Base-by-base conservation (phyloP, 2,797 vertebrate species). In the Leuciscus waleckii region DNA sequence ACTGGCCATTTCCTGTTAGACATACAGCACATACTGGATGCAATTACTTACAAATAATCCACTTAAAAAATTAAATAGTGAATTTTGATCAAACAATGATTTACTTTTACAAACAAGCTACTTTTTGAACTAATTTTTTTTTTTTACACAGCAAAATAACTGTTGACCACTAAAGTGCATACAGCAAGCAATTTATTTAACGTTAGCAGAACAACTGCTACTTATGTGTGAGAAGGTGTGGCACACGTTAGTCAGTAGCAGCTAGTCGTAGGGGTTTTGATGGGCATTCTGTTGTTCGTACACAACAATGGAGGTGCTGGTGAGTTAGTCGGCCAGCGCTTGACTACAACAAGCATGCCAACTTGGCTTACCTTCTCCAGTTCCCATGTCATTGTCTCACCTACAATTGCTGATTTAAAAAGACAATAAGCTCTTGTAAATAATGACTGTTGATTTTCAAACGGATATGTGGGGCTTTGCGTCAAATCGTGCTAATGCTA, bases 1-100 rank as follows among this genome's bases (percentile, higher is more conserved):
- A 89, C 94, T 94, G 17, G 95, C 96, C 94, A 97, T 97, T 93
- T 83, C 87, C 26, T 26, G 21, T 69, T 10, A 37, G 61, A 63
- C 26, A 63, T 7, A 87, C 13, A 71, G 54, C 37, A 56, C 19
- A 29, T 5, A 7, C 17, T 39, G 46, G 17, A 19, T 54, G 32
- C 19, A 75, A 23, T 37, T 76, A 56, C 19, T 56, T 9, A 54
- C 54, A 41, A 41, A 43, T 16, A 49, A 46, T 43, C 41, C 10
- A 43, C 41, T 13, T 43, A 13, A 11, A 35, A 19, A 54, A 21
- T 3, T 10, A 14, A 23, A 56, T 4, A 39, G 13, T 58, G 23
- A 39, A 17, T 19, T 14, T 14, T 32, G 58, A 35, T 29, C 4
- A 39, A 41, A 46, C 8, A 7, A 54, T 54, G 3, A 56, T 29